Base-by-base conservation (phyloP, 1,140 invertebrate species). In the Neodiprion fabricii region DNA sequence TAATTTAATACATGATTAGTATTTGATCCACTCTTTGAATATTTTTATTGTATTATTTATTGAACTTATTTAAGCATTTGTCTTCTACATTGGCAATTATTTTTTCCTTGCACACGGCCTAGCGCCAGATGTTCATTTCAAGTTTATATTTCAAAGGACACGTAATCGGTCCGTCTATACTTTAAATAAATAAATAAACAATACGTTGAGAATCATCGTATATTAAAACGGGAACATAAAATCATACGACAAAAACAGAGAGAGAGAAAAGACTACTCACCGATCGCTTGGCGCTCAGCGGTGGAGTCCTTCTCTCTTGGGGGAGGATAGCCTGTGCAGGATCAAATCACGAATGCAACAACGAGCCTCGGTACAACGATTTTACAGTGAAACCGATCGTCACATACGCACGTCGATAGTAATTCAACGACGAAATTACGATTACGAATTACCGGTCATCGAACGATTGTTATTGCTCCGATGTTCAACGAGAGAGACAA, bases 221-320 rank as follows among this genome's bases (percentile, higher is more conserved):
- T 21, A 21, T 21, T 21, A 21, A 21, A 21, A 21, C 17, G 17
- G 17, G 17, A 21, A 21, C 17, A 21, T 21, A 21, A 21, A 21
- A 21, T 21, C 17, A 21, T 21, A 21, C 17, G 17, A 21, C 17
- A 21, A 21, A 21, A 21, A 21, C 17, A 21, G 17, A 68, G 17
- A 68, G 28, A 40, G 28, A 68, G 67, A 68, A 68, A 40, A 21
- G 67, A 68, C 67, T 68, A 68, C 67, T 68, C 67, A 68, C 67
- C 67, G 67, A 68, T 68, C 67, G 67, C 67, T 68, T 68, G 11
- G 21, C 67, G 67, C 67, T 68, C 67, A 68, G 67, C 67, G 67
- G 67, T 68, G 67, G n/a, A 68, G 67, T 68, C 67, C 67, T 68
- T 68, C 67, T 68, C 67, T 40, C 28, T 53, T 53, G 50, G n/a